phyloP scores from a whole-genome alignment of 37 sponge, comb jelly and placozoan species.

The Oopsacas minuta region DNA sequence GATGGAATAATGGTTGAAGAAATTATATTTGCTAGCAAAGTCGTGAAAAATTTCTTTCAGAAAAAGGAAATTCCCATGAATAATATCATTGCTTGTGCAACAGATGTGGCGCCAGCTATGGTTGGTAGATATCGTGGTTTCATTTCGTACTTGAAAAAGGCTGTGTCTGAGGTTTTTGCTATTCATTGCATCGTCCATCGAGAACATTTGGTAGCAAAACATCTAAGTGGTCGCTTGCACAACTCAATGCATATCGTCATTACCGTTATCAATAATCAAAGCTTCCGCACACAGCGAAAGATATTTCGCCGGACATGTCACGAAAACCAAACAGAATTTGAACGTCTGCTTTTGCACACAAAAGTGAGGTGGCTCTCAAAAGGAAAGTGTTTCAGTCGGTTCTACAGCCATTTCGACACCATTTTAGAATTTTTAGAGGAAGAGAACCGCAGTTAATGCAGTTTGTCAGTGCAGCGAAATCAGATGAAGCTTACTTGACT shows the following conservation, averaged over 20 bases:
- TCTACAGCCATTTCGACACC: slow-evolving; percentile 1
- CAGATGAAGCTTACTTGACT: slow-evolving; percentile 14
- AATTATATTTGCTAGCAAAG: slow-evolving; percentile 6
- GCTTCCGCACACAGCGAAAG: background rate
- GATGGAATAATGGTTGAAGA: background rate
- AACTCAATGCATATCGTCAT: slow-evolving; percentile 14
- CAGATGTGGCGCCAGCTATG: slow-evolving; percentile 4
- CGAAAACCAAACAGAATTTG: slow-evolving; percentile 13
- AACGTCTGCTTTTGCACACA: slow-evolving; percentile 5
- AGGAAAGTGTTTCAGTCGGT: slow-evolving; percentile 19
- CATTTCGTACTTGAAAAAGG: slow-evolving; percentile 16
- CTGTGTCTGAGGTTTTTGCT: background rate
- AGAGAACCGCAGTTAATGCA: slow-evolving; percentile 16
- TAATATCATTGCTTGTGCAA: background rate
- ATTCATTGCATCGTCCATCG: slow-evolving; percentile 9
- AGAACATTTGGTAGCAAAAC: slow-evolving; percentile 17
- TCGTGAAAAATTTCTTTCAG: background rate
- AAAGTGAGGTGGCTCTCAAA: slow-evolving; percentile 5
- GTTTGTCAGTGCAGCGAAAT: slow-evolving; percentile 2
- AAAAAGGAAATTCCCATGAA: background rate
- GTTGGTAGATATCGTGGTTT: slow-evolving; percentile 19
- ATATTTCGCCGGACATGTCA: slow-evolving; percentile 3
- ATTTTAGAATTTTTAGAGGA: slow-evolving; percentile 3
- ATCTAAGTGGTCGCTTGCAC: slow-evolving; percentile 19
- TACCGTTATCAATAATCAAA: slow-evolving; percentile 13